phyloP scores from a whole-genome alignment of 2,113 vertebrate species.

The Pterocles burchelli region DNA sequence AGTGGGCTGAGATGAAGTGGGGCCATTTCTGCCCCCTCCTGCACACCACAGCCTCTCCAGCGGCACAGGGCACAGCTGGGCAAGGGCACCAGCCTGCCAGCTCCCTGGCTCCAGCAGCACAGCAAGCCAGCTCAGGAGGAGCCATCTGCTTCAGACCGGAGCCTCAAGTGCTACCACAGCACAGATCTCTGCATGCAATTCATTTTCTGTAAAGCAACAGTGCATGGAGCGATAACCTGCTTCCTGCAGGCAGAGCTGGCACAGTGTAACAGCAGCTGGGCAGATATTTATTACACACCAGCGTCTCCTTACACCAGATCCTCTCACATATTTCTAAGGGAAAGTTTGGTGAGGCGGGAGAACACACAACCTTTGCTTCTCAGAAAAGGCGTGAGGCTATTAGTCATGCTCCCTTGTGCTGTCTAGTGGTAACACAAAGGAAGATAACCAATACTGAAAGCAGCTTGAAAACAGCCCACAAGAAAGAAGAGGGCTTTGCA shows the following conservation, averaged over 20 bases:
- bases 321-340: background rate
- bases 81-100: background rate
- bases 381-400: background rate
- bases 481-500: background rate
- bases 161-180: rapidly evolving
- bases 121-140: background rate
- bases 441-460: background rate
- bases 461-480: background rate
- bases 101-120: rapidly evolving
- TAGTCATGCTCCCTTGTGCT: background rate
- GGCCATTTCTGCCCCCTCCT: no score
- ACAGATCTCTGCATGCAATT: background rate
- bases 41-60: rapidly evolving
- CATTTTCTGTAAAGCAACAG: background rate
- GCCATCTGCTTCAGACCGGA: background rate
- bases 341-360: background rate
- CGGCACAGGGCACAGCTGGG: background rate
- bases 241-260: background rate
- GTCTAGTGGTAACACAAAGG: background rate
- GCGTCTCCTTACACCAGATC: background rate
- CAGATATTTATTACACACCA: background rate
- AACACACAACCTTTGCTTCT: background rate
- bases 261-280: rapidly evolving
- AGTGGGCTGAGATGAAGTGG: background rate
- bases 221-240: rapidly evolving